Evolutionary conservation across 1,140 invertebrate genomes (phyloP), one percentile per base, ranked within the genome.

Genomic region (Rhynchophorus ferrugineus): DNA sequence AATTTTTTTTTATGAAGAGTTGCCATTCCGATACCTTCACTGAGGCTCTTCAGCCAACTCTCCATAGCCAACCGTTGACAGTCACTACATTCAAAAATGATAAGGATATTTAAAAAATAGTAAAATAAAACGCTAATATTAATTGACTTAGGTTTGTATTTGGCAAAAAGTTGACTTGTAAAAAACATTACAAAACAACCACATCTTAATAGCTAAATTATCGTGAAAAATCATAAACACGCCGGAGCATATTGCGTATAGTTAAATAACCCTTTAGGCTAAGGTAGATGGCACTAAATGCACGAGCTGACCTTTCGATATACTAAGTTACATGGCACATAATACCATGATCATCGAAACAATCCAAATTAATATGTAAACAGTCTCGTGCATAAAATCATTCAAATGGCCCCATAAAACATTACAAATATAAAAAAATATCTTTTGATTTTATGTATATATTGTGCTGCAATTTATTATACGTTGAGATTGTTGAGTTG

Each of bases 81-180:
- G n/a, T n/a, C n/a, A n/a, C n/a, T n/a, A n/a, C n/a, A n/a, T n/a
- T n/a, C n/a, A n/a, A n/a, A n/a, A n/a, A n/a, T n/a, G n/a, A n/a
- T n/a, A n/a, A n/a, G n/a, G n/a, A n/a, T n/a, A n/a, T n/a, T n/a
- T n/a, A n/a, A n/a, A n/a, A n/a, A n/a, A n/a, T n/a, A n/a, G n/a
- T 36, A 14, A 39, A 48, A 38, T 22, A 16, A 53, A 45, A 38
- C 44, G n/a, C 11, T n/a, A 24, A 18, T 17, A 9, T 18, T 61
- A 61, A 61, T 61, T 61, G 59, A 61, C 59, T 61, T 59, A 61
- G 54, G 51, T 59, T 61, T 58, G 37, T 61, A 61, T 61, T 61
- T 61, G 59, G 59, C 59, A 58, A 61, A 58, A 61, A 48, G 51
- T 61, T 61, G 46, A 54, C 44, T 61, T 54, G 48, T 61, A 54